A percentile compares a stretch with the other conserved stretches of the same genome.
These are phyloP conservation scores for Zosterops hypoxanthus DNA, from an alignment of 2,113 vertebrate genomes.

Conservation along the genomic window DNA sequence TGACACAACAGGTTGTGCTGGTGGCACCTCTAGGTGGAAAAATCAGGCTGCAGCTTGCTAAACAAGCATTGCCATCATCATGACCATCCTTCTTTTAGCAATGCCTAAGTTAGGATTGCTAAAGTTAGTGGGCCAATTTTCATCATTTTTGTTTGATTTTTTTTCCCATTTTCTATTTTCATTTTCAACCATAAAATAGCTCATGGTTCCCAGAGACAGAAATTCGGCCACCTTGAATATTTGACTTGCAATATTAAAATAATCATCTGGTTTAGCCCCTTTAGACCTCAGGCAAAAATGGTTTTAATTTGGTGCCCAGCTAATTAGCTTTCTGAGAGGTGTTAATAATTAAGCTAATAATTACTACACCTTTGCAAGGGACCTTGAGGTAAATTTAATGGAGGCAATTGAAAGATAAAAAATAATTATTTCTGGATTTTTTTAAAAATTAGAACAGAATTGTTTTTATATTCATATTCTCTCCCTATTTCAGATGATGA, in stretches of 20 bases:
- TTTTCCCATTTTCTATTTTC: background rate
- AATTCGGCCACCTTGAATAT: background rate
- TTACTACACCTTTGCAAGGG: constrained; percentile 2
- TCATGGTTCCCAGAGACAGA: background rate
- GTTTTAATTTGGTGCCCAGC: background rate
- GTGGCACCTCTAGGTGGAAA: background rate
- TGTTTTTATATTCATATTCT: background rate
- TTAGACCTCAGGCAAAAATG: background rate
- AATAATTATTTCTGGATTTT: background rate
- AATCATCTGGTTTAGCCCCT: background rate
- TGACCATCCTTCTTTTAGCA: background rate
- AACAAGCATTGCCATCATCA: background rate
- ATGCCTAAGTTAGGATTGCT: background rate
- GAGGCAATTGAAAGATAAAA: background rate
- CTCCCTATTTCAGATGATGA: background rate
- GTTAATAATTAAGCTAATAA: constrained; percentile 43
- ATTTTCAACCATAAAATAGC: background rate
- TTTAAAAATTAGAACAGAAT: background rate
- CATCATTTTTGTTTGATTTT: background rate
- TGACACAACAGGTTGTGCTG: background rate
- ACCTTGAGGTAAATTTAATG: constrained; percentile 11
- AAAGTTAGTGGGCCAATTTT: background rate
- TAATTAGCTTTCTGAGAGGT: constrained; percentile 16
- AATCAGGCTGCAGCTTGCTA: background rate
- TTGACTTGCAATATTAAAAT: background rate